Percentiles rank a stretch among this genome's conserved stretches.
phyloP scores from a whole-genome alignment of 2,888 invertebrate species.

The Resseliella maxima region DNA sequence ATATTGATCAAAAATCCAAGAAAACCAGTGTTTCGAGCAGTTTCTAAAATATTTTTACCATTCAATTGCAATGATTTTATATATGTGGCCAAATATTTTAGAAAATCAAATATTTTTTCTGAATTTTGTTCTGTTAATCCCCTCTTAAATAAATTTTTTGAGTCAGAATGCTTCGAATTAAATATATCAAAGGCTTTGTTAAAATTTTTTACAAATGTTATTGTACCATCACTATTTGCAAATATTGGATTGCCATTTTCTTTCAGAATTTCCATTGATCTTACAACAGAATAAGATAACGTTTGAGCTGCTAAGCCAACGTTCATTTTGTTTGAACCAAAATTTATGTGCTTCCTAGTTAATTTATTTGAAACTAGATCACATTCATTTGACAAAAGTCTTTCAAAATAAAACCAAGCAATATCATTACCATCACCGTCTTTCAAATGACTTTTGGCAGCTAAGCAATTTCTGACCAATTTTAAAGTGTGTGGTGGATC shows the following conservation, averaged over 20 bases:
- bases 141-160: constrained; percentile 11
- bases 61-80: background rate
- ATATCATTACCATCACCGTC: background rate
- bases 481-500: background rate
- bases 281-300: constrained; percentile 11
- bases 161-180: background rate
- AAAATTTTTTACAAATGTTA: background rate
- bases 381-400: background rate
- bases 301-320: background rate
- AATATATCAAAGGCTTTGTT: constrained; percentile 25
- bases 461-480: background rate
- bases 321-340: constrained; percentile 14
- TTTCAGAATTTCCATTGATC: background rate
- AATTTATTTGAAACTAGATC: background rate
- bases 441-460: background rate
- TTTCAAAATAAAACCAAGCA: background rate
- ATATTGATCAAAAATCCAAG: constrained; percentile 1
- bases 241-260: background rate
- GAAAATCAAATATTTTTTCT: constrained; percentile 12
- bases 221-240: background rate
- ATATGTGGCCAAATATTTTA: background rate
- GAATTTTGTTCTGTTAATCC: background rate
- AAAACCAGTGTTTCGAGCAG: background rate
- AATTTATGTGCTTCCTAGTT: background rate
- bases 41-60: background rate